Conservation (phyloP, 2,888 invertebrate genomes). For the Lacanobia wlatinum region DNA sequence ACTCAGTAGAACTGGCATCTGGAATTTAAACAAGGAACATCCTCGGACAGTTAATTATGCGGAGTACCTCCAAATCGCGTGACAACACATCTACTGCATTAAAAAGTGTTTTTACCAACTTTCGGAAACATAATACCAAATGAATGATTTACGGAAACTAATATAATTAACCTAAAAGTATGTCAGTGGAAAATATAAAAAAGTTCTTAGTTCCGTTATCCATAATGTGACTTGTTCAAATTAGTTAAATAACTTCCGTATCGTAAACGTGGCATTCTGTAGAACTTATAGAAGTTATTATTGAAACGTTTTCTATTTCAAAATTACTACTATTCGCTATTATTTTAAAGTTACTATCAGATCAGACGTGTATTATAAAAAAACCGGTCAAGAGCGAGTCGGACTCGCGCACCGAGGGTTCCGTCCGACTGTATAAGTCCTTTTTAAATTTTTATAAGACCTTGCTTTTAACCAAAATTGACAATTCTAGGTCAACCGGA, state of each 20-base stretch:
- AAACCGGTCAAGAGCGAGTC: too few species aligned
- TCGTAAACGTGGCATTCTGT: constrained; percentile 5
- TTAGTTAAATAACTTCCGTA: constrained; percentile 23
- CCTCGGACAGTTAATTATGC: constrained; percentile 43
- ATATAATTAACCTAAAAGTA: constrained; percentile 21
- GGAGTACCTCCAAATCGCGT: constrained; percentile 36
- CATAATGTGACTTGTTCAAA: constrained; percentile 6
- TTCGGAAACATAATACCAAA: constrained; percentile 21
- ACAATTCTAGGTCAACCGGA: too few species aligned
- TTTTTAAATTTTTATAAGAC: too few species aligned
- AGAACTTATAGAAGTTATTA: constrained; percentile 4
- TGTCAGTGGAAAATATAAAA: constrained; percentile 13
- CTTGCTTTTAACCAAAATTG: too few species aligned
- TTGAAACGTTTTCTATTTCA: constrained; percentile 1
- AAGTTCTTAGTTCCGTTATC: constrained; percentile 18
- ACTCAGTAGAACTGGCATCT: constrained; percentile 39
- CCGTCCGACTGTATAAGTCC: too few species aligned
- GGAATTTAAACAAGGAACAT: constrained; percentile 48
- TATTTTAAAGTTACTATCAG: background rate
- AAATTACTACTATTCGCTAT: background rate
- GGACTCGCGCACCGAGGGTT: too few species aligned
- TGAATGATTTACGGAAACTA: constrained; percentile 11
- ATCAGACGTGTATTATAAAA: too few species aligned
- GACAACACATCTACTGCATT: constrained; percentile 32
- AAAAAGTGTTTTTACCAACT: constrained; percentile 28